Evolutionary conservation across 2,797 vertebrate species (phyloP).

Genomic region (Cercopithecus neglectus): DNA sequence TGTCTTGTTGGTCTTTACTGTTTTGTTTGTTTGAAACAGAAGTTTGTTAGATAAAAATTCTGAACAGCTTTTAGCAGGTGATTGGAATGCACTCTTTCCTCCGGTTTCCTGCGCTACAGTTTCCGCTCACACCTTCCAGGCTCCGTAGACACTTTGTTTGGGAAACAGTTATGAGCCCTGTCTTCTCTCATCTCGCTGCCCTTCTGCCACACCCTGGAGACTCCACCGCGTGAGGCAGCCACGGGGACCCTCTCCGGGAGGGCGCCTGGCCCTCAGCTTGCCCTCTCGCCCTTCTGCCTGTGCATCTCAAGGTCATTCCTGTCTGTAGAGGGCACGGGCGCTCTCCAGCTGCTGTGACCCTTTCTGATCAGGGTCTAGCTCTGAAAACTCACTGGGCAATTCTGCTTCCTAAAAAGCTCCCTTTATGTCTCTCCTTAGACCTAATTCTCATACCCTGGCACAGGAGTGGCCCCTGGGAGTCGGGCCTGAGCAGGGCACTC

Average conservation of each 20-base stretch:
- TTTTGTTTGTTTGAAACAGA: not conserved
- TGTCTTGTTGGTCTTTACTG: not conserved
- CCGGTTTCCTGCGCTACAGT: not conserved
- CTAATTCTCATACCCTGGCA: not conserved
- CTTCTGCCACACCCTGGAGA: not conserved
- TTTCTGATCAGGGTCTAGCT: too few species aligned
- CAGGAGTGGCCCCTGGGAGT: not conserved
- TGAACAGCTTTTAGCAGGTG: fast-evolving
- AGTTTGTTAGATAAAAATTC: too few species aligned
- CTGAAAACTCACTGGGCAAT: fast-evolving
- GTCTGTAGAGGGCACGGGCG: not conserved
- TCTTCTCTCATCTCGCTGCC: not conserved
- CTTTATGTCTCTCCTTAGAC: not conserved
- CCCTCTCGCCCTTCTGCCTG: not conserved
- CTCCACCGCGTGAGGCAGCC: not conserved
- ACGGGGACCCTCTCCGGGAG: fast-evolving
- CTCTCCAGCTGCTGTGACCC: fast-evolving
- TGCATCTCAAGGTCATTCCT: not conserved
- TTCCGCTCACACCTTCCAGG: not conserved
- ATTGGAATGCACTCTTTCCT: fast-evolving
- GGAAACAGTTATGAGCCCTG: not conserved
- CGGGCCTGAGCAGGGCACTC: fast-evolving
- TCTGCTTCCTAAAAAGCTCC: not conserved
- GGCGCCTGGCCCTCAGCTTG: fast-evolving
- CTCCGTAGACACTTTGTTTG: fast-evolving